phyloP scores from a whole-genome alignment of 2,113 vertebrate species.

The Apteryx mantelli region DNA sequence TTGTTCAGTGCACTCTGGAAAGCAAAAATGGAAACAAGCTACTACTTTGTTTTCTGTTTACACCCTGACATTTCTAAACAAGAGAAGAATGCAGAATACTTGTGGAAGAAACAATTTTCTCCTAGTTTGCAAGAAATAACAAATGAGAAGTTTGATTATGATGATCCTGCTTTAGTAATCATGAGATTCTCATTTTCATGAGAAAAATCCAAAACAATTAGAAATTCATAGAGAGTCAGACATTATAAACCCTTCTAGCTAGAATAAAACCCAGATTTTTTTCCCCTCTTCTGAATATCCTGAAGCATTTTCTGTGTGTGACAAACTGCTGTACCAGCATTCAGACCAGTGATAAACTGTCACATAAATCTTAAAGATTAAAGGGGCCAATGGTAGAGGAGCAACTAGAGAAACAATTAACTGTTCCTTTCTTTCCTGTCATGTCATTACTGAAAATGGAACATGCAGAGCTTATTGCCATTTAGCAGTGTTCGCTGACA shows the following conservation, averaged over 20 bases:
- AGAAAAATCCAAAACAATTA: background rate
- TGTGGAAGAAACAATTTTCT: background rate
- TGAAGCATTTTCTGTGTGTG: background rate
- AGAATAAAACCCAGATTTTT: background rate
- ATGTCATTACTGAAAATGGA: background rate
- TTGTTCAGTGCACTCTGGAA: constrained; percentile 44
- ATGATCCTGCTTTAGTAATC: background rate
- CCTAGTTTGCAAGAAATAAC: background rate
- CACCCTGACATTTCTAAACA: constrained; percentile 69
- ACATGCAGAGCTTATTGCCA: background rate
- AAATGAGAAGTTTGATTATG: background rate
- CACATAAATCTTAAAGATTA: background rate
- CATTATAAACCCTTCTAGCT: background rate
- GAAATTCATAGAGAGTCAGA: background rate
- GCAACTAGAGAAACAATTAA: background rate
- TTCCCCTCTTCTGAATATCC: background rate
- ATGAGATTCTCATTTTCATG: background rate
- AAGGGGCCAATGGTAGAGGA: background rate
- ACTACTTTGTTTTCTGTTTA: constrained; percentile 75
- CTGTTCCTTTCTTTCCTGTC: background rate
- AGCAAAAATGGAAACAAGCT: constrained; percentile 61
- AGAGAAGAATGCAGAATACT: constrained; percentile 40
- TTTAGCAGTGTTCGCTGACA: background rate
- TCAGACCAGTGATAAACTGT: background rate
- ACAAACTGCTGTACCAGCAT: background rate